Base-by-base conservation (phyloP, 2,888 invertebrate genomes). In the Protophormia terraenovae region DNA sequence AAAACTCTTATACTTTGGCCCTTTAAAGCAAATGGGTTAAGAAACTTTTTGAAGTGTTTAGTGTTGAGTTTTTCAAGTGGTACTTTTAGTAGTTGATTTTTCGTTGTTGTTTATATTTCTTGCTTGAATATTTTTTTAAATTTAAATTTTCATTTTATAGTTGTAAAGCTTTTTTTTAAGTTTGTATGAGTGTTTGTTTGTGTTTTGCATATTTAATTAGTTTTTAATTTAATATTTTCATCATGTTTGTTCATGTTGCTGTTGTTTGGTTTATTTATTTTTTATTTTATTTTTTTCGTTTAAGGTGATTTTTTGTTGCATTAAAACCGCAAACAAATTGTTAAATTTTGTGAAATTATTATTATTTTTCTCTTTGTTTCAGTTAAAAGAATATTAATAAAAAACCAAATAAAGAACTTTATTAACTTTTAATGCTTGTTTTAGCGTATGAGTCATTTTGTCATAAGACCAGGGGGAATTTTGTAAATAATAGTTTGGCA, bases 141-240 rank as follows among this genome's bases (percentile, higher is more conserved):
- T 69, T 69, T 60, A 38, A n/a, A n/a, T n/a, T n/a, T n/a, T 38
- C 24, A 35, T 69, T 62, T n/a, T 35, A 27, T 73, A 27, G 27
- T 53, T 69, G 19, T 41, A 58, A 16, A 35, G 16, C 58, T n/a
- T n/a, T n/a, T n/a, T n/a, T n/a, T n/a, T 55, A 10, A 47, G 24
- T 53, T 41, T 75, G 41, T 50, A n/a, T 69, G 19, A 50, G 6
- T 82, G 14, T 14, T 10, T 66, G 29, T 58, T n/a, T 80, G 84
- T 84, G 80, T 45, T 77, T 73, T 77, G 84, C 72, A 84, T 84
- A 60, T 77, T 67, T 77, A 81, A 81, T 84, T 60, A 67, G 50
- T 60, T 66, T 71, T 77, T 58, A 35, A 62, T 77, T 76, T 76
- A 55, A 47, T 64, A 67, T 75, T 76, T 76, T 41, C 53, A 45